Percentiles rank a stretch among this genome's conserved stretches.
phyloP scores from a whole-genome alignment of 2,797 vertebrate species.

The Menidia menidia region DNA sequence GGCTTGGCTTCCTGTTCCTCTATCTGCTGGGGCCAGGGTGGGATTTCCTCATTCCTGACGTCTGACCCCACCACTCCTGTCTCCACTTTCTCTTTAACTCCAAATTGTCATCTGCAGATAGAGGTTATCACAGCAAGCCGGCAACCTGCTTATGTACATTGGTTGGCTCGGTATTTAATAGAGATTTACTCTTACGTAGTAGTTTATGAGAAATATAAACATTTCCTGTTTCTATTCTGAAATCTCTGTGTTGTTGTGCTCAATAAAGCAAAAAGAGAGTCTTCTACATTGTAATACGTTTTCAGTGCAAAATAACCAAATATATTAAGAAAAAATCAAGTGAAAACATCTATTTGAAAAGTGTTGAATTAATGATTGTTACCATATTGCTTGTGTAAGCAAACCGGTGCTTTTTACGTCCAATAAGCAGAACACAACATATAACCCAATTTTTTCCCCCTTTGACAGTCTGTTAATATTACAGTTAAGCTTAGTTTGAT shows the following conservation, averaged over 20 bases:
- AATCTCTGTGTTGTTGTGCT: not conserved
- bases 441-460: too few relatives aligned
- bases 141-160: constrained; percentile 44
- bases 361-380: too few relatives aligned
- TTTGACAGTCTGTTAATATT: too few relatives aligned
- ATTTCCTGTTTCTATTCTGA: constrained; percentile 21
- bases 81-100: constrained; percentile 50
- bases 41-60: constrained; percentile 79
- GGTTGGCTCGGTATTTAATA: constrained; percentile 31
- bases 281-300: constrained; percentile 4
- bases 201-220: constrained; percentile 26
- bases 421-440: too few relatives aligned
- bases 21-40: constrained; percentile 67
- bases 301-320: not conserved
- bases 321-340: not conserved
- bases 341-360: not conserved
- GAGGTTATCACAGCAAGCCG: constrained; percentile 55
- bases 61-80: constrained; percentile 58
- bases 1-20: constrained; percentile 66
- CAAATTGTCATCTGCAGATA: constrained; percentile 65
- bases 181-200: constrained; percentile 26
- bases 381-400: too few relatives aligned
- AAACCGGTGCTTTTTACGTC: too few relatives aligned
- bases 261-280: not conserved
- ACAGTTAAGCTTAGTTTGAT: too few relatives aligned